Percentiles rank a stretch among this genome's conserved stretches.
Evolutionary conservation across 2,888 invertebrate species (phyloP).

Genomic region (Hirtodrosophila cameraria): DNA sequence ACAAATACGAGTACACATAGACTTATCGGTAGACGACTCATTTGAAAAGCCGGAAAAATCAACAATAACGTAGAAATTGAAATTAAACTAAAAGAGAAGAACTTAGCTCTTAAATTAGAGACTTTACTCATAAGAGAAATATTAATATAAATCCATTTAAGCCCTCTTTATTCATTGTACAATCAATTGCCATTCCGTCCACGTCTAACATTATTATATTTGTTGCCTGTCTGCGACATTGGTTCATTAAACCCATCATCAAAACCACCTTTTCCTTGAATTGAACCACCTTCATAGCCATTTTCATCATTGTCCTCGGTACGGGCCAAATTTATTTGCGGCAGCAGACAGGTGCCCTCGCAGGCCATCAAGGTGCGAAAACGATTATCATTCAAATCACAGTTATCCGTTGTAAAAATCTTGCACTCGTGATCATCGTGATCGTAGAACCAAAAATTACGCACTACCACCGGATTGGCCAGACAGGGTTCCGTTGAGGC

Average conservation of each 20-base stretch:
- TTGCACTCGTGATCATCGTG: constrained; percentile 73
- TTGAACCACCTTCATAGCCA: constrained; percentile 14
- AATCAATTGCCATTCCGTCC: constrained; percentile 35
- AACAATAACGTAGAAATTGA: not conserved
- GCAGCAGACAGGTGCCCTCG: constrained; percentile 63
- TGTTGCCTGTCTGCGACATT: constrained; percentile 48
- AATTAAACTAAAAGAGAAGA: constrained; percentile 1
- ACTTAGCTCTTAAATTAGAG: not conserved
- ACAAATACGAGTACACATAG: constrained; percentile 52
- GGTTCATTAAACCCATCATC: constrained; percentile 40
- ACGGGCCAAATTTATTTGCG: constrained; percentile 52
- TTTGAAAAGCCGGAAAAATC: constrained; percentile 54
- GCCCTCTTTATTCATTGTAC: not conserved
- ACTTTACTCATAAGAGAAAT: not conserved
- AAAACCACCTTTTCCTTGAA: constrained; percentile 2
- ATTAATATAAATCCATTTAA: too few species aligned
- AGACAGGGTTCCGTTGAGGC: constrained; percentile 58
- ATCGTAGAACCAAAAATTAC: constrained; percentile 81
- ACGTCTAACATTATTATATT: constrained; percentile 22
- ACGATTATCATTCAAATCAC: constrained; percentile 77
- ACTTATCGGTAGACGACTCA: constrained; percentile 49
- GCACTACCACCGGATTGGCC: constrained; percentile 47
- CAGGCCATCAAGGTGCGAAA: constrained; percentile 72
- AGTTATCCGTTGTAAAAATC: constrained; percentile 78
- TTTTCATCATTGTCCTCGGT: constrained; percentile 39